A percentile compares a stretch with the other conserved stretches of the same genome.
Evolutionary conservation across 2,888 invertebrate species (phyloP).

Genomic region (Microchrysa polita): DNA sequence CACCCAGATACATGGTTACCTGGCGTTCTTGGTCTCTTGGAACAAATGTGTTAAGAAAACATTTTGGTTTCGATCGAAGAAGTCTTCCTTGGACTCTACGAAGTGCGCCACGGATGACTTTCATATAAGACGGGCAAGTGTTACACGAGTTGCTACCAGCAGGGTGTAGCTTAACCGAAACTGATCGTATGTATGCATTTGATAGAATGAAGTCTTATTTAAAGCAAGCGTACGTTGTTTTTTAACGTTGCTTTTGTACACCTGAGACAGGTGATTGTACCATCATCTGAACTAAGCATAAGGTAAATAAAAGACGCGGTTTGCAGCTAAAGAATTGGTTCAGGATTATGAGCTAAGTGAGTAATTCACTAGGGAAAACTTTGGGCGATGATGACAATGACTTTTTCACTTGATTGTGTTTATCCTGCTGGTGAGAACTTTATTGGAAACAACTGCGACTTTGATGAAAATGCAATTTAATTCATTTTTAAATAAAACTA

Average conservation of each 20-base stretch:
- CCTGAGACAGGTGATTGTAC: slow-evolving; percentile 21
- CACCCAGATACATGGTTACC: neutral
- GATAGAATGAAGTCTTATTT: slow-evolving; percentile 8
- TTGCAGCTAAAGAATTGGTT: neutral
- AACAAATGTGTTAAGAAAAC: neutral
- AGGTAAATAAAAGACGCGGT: neutral
- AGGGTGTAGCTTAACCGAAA: slow-evolving; percentile 15
- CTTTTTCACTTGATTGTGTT: neutral
- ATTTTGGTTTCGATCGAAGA: neutral
- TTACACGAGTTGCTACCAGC: slow-evolving; percentile 4
- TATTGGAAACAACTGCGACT: too few relatives aligned
- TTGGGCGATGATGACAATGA: neutral
- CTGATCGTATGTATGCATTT: slow-evolving; percentile 2
- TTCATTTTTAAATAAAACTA: too few relatives aligned
- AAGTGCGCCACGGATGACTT: slow-evolving; percentile 7
- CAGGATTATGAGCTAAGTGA: neutral
- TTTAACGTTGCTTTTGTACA: neutral
- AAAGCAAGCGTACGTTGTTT: neutral
- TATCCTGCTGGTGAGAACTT: too few relatives aligned
- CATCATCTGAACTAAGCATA: neutral
- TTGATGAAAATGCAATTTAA: too few relatives aligned
- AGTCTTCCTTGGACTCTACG: neutral
- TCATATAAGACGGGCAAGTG: slow-evolving; percentile 23
- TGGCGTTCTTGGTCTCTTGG: neutral
- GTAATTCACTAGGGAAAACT: neutral